A percentile compares a stretch with the other conserved stretches of the same genome.
Conservation (phyloP, 2,888 invertebrate genomes). For the Parthenolecanium corni region DNA sequence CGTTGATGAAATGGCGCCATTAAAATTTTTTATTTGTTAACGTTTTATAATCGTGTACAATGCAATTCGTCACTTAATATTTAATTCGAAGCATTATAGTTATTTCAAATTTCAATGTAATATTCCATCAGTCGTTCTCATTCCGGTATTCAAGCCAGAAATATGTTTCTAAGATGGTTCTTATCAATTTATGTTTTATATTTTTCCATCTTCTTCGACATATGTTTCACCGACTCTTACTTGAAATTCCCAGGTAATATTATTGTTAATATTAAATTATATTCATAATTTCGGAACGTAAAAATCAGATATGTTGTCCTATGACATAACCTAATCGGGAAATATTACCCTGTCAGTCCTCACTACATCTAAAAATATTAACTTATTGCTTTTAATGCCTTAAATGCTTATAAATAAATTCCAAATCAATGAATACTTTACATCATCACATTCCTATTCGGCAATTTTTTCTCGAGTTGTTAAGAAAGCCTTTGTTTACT, state of each 20-base stretch:
- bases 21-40: conserved; percentile 7
- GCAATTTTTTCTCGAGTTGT: no score
- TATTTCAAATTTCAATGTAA: neutral
- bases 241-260: neutral
- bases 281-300: no score
- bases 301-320: no score
- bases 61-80: conserved; percentile 1
- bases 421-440: no score
- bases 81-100: neutral
- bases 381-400: no score
- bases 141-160: conserved; percentile 5
- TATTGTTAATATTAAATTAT: no score
- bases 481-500: no score
- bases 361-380: no score
- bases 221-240: neutral
- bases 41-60: neutral
- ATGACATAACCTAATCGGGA: no score
- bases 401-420: no score
- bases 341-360: no score
- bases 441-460: no score
- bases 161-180: conserved; percentile 19
- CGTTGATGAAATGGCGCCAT: conserved; percentile 11
- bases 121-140: neutral
- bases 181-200: conserved; percentile 10
- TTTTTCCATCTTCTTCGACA: neutral